phyloP scores from a whole-genome alignment of 30 jellyfish, hydroid and myxozoan species.

The Aurelia sp. region DNA sequence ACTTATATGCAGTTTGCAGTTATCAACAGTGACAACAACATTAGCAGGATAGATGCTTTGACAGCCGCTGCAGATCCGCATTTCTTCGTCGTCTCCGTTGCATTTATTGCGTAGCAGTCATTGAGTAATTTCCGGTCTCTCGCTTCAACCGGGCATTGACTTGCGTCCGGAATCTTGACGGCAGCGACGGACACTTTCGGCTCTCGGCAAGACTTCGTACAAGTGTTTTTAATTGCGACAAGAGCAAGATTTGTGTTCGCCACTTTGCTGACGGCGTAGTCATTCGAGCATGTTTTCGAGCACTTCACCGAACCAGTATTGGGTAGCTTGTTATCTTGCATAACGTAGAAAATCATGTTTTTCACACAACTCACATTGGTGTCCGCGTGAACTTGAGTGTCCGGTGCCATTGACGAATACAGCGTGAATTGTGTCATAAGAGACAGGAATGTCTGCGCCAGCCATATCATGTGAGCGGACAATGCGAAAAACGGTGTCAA shows the following conservation, averaged over 20 bases:
- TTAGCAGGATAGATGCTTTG: too few species aligned
- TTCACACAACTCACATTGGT: slow-evolving; percentile 65
- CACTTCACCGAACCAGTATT: slow-evolving; percentile 26
- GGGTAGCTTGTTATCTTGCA: slow-evolving; percentile 52
- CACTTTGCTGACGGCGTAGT: slow-evolving; percentile 48
- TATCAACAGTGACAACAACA: too few species aligned
- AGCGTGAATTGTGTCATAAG: slow-evolving; percentile 34
- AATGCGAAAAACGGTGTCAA: slow-evolving; percentile 54
- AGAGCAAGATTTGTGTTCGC: slow-evolving; percentile 64
- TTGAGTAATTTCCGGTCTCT: slow-evolving; percentile 16
- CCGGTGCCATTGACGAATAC: slow-evolving; percentile 30
- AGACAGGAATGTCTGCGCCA: slow-evolving; percentile 57
- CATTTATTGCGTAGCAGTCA: slow-evolving; percentile 11
- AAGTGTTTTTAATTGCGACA: slow-evolving; percentile 8
- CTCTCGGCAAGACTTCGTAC: slow-evolving; percentile 41
- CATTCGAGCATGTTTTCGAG: slow-evolving; percentile 35
- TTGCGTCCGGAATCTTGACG: not conserved
- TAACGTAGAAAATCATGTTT: slow-evolving; percentile 47
- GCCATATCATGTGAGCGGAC: slow-evolving; percentile 57
- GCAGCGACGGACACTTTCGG: slow-evolving; percentile 46
- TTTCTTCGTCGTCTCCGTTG: slow-evolving; percentile 17
- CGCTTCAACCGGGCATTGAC: slow-evolving; percentile 42
- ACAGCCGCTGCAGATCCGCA: slow-evolving; percentile 5
- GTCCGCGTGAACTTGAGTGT: slow-evolving; percentile 38
- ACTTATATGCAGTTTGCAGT: too few species aligned